Base-by-base conservation (phyloP, 2,113 vertebrate genomes). In the Orthonyx spaldingii region DNA sequence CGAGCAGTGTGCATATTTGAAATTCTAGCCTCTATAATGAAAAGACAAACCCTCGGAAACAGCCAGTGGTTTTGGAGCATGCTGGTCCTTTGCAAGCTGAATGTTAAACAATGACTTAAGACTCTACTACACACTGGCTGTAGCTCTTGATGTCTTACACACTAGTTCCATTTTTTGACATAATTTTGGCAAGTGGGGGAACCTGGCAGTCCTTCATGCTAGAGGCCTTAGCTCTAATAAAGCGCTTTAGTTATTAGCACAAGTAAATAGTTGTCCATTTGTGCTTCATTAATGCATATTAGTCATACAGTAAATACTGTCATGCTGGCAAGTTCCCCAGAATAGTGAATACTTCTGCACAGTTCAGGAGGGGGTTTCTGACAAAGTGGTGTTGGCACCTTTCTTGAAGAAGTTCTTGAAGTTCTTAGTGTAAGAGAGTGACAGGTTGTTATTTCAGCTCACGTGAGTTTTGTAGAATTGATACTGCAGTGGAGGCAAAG, bases 241-340 rank as follows among this genome's bases (percentile, higher is more conserved):
- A 93, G 72, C 8, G 15, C 85, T 78, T 82, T 90, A 68, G 92
- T 92, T 95, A 95, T 92, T 95, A 97, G 78, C 90, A 93, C 91
- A 89, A 87, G 91, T 94, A 97, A 87, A 87, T 87, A 93, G 95
- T 95, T 94, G 90, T 91, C 92, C 89, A 90, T 96, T 92, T 96
- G 86, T 84, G 57, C 90, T 90, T 95, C 82, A 84, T 90, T 92
- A 92, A 96, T 94, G 64, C 88, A 90, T 95, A 90, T 93, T 96
- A 89, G 52, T 95, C 94, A 90, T 95, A 88, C 77, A 53, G 91
- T 87, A 94, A 96, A 94, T 90, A 85, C 89, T 93, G 84, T 95
- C 72, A 72, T 77, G 47, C 79, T 93, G 95, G 94, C 87, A 96
- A 66, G 46, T 76, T 94, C 81, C 92, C 85, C 78, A 65, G 94